A percentile compares a stretch with the other conserved stretches of the same genome.
phyloP scores from a whole-genome alignment of 2,888 invertebrate genomes.

The Neelides folsomi region DNA sequence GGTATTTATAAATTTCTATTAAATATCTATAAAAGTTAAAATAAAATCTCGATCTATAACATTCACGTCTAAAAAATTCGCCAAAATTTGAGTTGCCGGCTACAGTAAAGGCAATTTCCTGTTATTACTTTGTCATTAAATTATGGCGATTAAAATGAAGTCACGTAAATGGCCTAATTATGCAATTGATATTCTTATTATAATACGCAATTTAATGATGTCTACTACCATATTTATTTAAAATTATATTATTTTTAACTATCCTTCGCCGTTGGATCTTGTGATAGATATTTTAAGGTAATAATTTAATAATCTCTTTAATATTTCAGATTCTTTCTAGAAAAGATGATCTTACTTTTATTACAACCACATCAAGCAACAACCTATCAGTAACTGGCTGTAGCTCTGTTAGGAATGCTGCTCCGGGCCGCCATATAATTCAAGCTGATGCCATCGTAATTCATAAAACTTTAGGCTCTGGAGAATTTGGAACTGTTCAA shows the following conservation, averaged over 20 bases:
- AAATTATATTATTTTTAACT: too few relatives aligned
- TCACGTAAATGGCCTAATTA: too few relatives aligned
- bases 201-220: too few relatives aligned
- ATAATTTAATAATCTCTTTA: not conserved
- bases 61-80: not conserved
- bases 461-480: conserved; percentile 86
- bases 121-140: too few relatives aligned
- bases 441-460: conserved; percentile 74
- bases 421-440: conserved; percentile 31
- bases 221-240: too few relatives aligned
- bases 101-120: too few relatives aligned
- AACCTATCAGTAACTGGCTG: conserved; percentile 15
- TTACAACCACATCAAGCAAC: conserved; percentile 28
- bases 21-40: not conserved
- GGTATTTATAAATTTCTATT: conserved; percentile 35
- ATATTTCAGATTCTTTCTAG: conserved; percentile 51
- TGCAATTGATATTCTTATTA: too few relatives aligned
- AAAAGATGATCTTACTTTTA: conserved; percentile 37
- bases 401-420: conserved; percentile 16
- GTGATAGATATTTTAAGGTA: not conserved
- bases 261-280: too few relatives aligned
- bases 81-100: not conserved
- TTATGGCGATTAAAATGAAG: too few relatives aligned
- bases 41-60: not conserved
- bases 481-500: conserved; percentile 96